phyloP scores from a whole-genome alignment of 2,113 vertebrate genomes.

The Crotalus horridus region DNA sequence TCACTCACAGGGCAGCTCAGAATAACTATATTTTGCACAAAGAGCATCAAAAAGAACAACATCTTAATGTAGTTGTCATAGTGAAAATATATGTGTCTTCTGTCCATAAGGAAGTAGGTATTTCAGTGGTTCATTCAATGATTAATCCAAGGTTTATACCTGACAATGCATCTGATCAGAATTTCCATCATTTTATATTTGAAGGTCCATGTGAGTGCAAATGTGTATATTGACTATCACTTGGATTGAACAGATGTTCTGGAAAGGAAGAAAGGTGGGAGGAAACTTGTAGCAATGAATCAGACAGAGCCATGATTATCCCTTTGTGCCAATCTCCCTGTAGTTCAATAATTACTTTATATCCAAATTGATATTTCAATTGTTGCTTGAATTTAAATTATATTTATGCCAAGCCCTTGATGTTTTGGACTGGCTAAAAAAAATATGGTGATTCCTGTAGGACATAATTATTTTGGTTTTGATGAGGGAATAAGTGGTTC shows the following conservation, averaged over 20 bases:
- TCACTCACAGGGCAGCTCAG: too few species aligned
- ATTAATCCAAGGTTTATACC: neutral
- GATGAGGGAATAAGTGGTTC: neutral
- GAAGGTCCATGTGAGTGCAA: neutral
- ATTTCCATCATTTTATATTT: neutral
- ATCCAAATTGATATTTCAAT: neutral
- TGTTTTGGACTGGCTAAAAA: neutral
- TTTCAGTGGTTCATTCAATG: neutral
- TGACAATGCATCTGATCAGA: neutral
- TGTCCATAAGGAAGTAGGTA: neutral
- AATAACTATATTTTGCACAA: neutral
- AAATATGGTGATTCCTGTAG: neutral
- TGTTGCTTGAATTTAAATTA: too few species aligned
- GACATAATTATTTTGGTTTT: neutral
- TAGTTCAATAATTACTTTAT: neutral
- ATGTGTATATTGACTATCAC: too few species aligned
- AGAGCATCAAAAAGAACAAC: neutral
- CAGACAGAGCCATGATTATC: neutral
- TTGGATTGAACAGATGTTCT: neutral
- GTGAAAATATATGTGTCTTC: neutral
- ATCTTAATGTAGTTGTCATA: neutral
- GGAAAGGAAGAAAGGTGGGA: neutral
- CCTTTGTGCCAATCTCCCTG: neutral
- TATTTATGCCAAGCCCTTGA: too few species aligned
- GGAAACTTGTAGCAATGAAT: neutral